Evolutionary conservation across 2,113 vertebrate genomes (phyloP), one percentile per base, ranked within the genome.

Genomic region (Ammodramus savannarum): DNA sequence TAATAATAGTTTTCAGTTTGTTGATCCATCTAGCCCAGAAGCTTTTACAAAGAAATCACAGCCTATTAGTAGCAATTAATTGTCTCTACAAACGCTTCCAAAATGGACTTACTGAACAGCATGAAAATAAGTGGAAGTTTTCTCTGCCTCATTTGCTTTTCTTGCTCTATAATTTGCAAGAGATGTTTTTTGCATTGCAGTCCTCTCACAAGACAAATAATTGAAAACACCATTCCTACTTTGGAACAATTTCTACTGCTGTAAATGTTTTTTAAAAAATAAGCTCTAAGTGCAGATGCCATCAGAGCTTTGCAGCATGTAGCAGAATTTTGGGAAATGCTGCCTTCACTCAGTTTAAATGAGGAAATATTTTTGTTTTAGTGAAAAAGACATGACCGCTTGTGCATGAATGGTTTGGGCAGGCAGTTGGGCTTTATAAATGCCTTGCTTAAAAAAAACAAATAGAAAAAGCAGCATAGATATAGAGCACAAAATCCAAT

Each of bases 61-160:
- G 38, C 7, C 83, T 93, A 73, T 96, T 97, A 90, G 89, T 77
- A 89, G 89, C 48, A 95, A 95, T 96, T 96, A 97, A 94, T 77
- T 95, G 31, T 66, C 61, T 89, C 74, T 73, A 81, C 79, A 95
- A 96, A 85, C 51, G 82, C 61, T 88, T 87, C 55, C 32, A 57
- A 82, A 92, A 89, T 74, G 14, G 63, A 65, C 65, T 86, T 89
- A 79, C 18, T 96, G 82, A 97, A 93, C 80, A 91, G 57, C 59
- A 86, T 74, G 66, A 90, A 94, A 93, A 87, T 87, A 95, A 90
- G 76, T 72, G 49, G 54, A 68, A 87, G 43, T 89, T 95, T 39
- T 77, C 79, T 91, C 72, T 90, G 78, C 36, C 41, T 96, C 84
- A 80, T 97, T 97, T 96, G 52, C 55, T 96, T 96, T 96, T 93